A percentile compares a stretch with the other conserved stretches of the same genome.
Evolutionary conservation across 2,113 vertebrate species (phyloP).

Genomic region (Calonectris borealis): DNA sequence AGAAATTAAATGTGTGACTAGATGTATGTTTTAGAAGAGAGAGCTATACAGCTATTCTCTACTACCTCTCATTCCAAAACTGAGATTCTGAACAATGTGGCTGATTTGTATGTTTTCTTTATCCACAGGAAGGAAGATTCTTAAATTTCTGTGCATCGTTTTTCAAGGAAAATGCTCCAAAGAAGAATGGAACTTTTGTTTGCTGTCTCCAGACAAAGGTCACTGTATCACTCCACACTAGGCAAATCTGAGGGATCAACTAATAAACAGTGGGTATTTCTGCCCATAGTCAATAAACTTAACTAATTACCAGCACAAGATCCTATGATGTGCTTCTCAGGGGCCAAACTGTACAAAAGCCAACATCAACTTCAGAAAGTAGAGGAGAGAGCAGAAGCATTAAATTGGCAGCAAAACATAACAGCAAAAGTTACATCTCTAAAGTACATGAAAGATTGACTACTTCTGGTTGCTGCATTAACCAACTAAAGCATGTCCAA

Average conservation of each 20-base stretch:
- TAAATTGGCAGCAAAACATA: background rate
- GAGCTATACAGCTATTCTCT: background rate
- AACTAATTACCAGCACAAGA: background rate
- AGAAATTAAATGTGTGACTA: background rate
- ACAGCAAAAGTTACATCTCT: background rate
- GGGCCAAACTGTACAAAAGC: background rate
- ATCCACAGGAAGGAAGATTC: background rate
- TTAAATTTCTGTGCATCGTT: background rate
- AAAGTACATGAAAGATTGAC: background rate
- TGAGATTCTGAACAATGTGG: background rate
- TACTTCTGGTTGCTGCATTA: background rate
- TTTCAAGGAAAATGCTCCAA: background rate
- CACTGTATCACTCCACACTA: background rate
- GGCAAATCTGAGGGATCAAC: background rate
- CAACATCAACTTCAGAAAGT: background rate
- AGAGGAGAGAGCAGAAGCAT: background rate
- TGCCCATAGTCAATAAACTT: background rate
- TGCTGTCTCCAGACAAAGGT: background rate
- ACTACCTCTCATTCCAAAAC: background rate
- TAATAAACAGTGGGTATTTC: background rate
- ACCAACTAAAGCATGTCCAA: background rate
- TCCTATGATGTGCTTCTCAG: background rate
- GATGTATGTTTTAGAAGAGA: background rate
- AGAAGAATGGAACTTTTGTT: background rate
- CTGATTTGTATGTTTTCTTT: background rate